These are phyloP conservation scores for Lateolabrax maculatus DNA, from an alignment of 2,797 vertebrate species.

Conservation along the genomic window DNA sequence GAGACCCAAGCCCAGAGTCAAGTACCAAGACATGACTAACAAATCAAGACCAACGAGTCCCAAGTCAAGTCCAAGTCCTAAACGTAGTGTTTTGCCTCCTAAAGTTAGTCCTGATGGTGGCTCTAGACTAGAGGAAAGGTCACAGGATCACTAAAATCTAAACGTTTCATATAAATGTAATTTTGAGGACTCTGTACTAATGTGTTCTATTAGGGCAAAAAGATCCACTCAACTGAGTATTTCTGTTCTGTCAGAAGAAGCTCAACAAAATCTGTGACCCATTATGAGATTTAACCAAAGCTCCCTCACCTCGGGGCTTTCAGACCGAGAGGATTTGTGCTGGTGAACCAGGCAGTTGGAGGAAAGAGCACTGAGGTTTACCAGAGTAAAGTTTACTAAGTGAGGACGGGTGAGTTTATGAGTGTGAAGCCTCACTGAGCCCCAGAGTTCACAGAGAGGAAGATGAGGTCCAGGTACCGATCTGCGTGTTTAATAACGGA, in stretches of 20 bases:
- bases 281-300: conserved; percentile 5
- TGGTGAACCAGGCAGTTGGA: conserved; percentile 10
- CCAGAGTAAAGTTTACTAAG: conserved; percentile 1
- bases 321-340: background rate
- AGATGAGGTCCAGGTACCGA: background rate
- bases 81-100: too few relatives aligned
- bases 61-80: too few relatives aligned
- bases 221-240: background rate
- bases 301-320: background rate
- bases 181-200: background rate
- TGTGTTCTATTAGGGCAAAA: background rate
- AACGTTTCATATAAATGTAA: background rate
- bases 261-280: conserved; percentile 8
- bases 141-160: too few relatives aligned
- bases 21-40: too few relatives aligned
- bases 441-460: background rate
- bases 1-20: too few relatives aligned
- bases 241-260: background rate
- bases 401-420: background rate
- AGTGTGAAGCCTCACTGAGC: background rate
- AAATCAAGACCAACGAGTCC: too few relatives aligned
- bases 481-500: background rate
- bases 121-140: background rate
- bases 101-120: background rate
- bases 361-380: conserved; percentile 3